Base-by-base conservation (phyloP, 2,113 vertebrate species). In the Callocephalon fimbriatum region DNA sequence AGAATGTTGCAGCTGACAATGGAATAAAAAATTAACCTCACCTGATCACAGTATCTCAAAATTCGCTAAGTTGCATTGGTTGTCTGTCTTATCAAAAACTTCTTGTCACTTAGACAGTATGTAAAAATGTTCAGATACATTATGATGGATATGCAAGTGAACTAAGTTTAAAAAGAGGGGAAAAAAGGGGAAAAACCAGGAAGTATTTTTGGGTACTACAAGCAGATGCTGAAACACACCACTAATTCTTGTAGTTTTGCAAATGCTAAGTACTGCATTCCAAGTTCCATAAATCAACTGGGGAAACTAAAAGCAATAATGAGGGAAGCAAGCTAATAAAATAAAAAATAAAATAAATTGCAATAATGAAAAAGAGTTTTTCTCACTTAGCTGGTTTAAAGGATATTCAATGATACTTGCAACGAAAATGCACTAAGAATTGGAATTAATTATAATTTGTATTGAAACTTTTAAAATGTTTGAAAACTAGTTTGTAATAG, bases 171-270 rank as follows among this genome's bases (percentile, higher is more conserved):
- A 62, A 58, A 82, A n/a, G 17, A 26, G 25, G 18, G 2, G 1
- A 5, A 10, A 45, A 40, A 32, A 4, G 5, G 40, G 8, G 29
- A 44, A 62, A 70, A 45, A 9, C 1, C 3, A 38, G 35, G 0
- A 73, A 56, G 5, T 44, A 31, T 35, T 79, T 92, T 54, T 4
- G 7, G 3, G 3, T 59, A 31, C 37, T 65, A 44, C 35, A 75
- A 40, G 12, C 22, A 63, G 32, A 6, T 63, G 20, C 27, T 62
- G 54, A 81, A 72, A 44, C 10, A 58, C 17, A 23, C 4, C 4
- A 6, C 29, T 54, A 62, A 61, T 65, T 66, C 40, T 32, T 42
- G 7, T 18, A 42, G 72, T 66, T 94, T 62, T 80, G 31, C 23
- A 56, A 2, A 56, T 63, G 56, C 2, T 4, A 88, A 51, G 5